Evolutionary conservation across 2,797 vertebrate genomes (phyloP).

Genomic region (Enoplosus armatus): DNA sequence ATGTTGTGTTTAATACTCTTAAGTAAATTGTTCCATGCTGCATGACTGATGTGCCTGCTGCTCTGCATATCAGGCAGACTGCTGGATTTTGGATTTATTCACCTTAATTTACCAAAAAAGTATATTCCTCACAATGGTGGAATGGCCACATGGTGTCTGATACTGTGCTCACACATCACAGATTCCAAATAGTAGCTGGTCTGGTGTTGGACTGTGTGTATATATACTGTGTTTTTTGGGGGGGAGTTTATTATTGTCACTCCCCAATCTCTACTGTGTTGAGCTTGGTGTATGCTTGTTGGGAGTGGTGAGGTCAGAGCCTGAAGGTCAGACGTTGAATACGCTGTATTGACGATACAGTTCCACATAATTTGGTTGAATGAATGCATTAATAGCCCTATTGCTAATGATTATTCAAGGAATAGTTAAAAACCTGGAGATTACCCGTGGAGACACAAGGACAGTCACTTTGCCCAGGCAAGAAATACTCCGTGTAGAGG

Average conservation of each 20-base stretch:
- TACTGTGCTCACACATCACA: background rate
- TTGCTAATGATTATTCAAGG: constrained; percentile 4
- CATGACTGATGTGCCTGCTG: constrained; percentile 13
- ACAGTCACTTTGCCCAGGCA: background rate
- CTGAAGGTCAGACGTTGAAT: background rate
- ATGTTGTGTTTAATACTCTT: constrained; percentile 37
- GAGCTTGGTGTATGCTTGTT: background rate
- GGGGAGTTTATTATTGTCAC: background rate
- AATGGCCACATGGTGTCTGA: background rate
- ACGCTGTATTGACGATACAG: background rate
- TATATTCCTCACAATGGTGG: background rate
- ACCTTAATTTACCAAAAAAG: constrained; percentile 11
- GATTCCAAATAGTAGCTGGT: background rate
- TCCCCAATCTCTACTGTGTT: background rate
- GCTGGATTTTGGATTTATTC: constrained; percentile 17
- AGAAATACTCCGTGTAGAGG: background rate
- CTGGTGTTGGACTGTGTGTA: no score
- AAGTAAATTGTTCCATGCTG: constrained; percentile 33
- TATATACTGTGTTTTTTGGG: background rate
- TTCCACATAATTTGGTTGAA: background rate
- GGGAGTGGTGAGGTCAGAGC: background rate
- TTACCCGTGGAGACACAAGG: background rate
- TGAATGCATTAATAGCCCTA: background rate
- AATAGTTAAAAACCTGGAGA: background rate
- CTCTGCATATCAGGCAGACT: constrained; percentile 12